Evolutionary conservation across 2,797 vertebrate genomes (phyloP).

Genomic region (Urocyon cinereoargenteus): DNA sequence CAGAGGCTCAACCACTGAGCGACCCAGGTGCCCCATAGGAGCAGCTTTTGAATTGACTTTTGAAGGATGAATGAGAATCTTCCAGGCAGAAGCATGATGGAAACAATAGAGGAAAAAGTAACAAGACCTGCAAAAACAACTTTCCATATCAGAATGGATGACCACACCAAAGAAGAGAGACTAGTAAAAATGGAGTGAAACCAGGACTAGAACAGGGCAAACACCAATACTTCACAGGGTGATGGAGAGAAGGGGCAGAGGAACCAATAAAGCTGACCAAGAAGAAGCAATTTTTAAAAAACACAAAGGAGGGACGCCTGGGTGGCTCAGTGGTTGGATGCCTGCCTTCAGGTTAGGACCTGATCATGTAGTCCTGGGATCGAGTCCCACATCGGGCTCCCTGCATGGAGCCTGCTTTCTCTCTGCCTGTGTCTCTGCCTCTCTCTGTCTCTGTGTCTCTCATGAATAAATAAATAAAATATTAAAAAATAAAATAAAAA

Average conservation of each 20-base stretch:
- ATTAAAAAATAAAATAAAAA: not conserved
- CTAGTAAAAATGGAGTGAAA: not conserved
- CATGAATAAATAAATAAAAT: no score
- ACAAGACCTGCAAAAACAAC: not conserved
- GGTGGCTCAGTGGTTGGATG: no score
- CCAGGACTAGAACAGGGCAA: not conserved
- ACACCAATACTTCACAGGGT: not conserved
- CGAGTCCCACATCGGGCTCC: no score
- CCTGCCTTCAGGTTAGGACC: no score
- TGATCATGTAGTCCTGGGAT: no score
- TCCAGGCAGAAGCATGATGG: not conserved
- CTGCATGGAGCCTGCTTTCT: no score
- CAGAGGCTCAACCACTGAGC: no score
- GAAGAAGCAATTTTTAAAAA: not conserved
- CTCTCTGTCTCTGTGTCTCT: no score
- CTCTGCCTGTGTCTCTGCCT: no score
- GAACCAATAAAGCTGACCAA: not conserved
- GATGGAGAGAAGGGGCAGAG: not conserved
- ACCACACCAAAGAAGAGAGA: not conserved
- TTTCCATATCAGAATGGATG: not conserved
- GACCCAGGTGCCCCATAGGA: no score
- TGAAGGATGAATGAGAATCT: not conserved
- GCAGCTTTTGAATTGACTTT: not conserved
- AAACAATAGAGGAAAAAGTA: not conserved
- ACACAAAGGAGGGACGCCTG: not conserved